These are phyloP conservation scores for Augochlorella aurata DNA, from an alignment of 2,888 invertebrate species.

Conservation along the genomic window DNA sequence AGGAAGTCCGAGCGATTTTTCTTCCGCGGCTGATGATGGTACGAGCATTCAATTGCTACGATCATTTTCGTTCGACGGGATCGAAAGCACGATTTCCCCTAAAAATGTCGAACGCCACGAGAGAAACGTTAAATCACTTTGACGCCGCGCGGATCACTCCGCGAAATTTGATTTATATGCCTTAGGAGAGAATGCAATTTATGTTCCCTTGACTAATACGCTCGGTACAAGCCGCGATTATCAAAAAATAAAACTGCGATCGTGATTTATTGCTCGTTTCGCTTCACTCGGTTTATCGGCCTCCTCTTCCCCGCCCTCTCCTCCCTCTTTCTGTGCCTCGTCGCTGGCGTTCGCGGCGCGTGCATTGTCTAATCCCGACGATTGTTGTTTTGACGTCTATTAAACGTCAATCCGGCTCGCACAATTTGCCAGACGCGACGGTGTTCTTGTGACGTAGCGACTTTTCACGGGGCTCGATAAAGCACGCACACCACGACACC, in stretches of 20 bases:
- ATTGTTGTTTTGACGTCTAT: slow-evolving; percentile 51
- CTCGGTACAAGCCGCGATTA: slow-evolving; percentile 5
- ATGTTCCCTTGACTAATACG: slow-evolving; percentile 17
- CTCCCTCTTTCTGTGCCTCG: background rate
- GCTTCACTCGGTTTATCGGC: slow-evolving; percentile 32
- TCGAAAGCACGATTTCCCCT: background rate
- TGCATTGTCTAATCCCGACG: slow-evolving; percentile 26
- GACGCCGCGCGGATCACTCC: background rate
- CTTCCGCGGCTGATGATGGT: no score
- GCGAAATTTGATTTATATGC: slow-evolving; percentile 13
- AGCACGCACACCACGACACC: slow-evolving; percentile 18
- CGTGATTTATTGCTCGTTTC: slow-evolving; percentile 43
- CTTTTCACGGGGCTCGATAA: slow-evolving; percentile 28
- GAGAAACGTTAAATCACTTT: slow-evolving; percentile 7
- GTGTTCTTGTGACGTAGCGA: slow-evolving; percentile 15
- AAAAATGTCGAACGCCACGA: slow-evolving; percentile 1
- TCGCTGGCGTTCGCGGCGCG: slow-evolving; percentile 10
- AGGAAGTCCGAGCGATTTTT: no score
- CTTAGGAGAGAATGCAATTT: slow-evolving; percentile 24
- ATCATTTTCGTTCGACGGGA: background rate
- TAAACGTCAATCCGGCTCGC: slow-evolving; percentile 43
- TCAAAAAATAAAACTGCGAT: slow-evolving; percentile 18
- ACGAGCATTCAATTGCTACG: no score
- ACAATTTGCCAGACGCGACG: slow-evolving; percentile 47
- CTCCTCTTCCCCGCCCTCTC: background rate